Evolutionary conservation across 2,888 invertebrate species (phyloP).

Genomic region (Rotaria magnacalcarata): DNA sequence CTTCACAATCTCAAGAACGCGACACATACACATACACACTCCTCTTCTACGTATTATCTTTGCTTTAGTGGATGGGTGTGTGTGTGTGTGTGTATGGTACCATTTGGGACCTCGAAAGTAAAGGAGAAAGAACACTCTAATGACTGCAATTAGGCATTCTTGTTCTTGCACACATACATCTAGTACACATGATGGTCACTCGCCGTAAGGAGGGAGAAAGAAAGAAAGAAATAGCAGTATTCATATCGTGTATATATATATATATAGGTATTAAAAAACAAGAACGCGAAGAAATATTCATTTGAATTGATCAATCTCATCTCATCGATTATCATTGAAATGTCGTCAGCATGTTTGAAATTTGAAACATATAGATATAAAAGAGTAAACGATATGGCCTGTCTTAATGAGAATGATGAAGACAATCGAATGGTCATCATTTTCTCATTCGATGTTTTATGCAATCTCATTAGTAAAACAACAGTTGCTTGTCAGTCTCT

Average conservation of each 20-base stretch:
- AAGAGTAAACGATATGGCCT: not conserved
- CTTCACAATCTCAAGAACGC: conserved; percentile 17
- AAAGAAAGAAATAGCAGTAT: not conserved
- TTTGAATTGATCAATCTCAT: not conserved
- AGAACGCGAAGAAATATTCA: not conserved
- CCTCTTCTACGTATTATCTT: conserved; percentile 1
- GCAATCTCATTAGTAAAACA: conserved; percentile 13
- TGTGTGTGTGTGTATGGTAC: not conserved
- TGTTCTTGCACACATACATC: not conserved
- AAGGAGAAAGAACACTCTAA: not conserved
- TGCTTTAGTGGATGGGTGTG: not conserved
- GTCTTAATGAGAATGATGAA: not conserved
- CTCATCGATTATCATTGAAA: conserved; percentile 23
- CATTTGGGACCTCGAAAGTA: not conserved
- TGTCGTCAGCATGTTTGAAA: not conserved
- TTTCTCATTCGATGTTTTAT: not conserved
- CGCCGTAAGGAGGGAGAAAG: conserved; percentile 5
- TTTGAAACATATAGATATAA: not conserved
- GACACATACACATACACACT: not conserved
- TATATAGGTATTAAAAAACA: not conserved
- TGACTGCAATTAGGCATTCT: conserved; percentile 7
- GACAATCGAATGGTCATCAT: conserved; percentile 14
- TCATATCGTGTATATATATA: not conserved
- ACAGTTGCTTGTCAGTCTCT: not conserved
- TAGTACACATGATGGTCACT: not conserved